Evolutionary conservation across 2,113 vertebrate genomes (phyloP).

Genomic region (Rhodinocichla rosea): DNA sequence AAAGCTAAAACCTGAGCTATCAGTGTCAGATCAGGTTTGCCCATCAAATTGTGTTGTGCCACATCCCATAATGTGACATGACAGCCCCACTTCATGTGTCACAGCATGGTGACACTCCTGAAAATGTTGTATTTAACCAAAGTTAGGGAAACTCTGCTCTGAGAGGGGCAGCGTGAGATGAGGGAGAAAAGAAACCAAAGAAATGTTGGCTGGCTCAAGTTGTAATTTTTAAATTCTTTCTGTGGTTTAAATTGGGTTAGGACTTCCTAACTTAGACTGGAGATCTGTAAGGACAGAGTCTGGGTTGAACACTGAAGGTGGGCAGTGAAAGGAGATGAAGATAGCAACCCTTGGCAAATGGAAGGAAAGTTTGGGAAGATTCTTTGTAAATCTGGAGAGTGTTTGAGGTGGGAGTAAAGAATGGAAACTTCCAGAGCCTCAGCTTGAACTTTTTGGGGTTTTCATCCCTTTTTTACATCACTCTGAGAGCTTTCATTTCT

Average conservation of each 20-base stretch:
- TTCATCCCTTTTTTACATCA: neutral
- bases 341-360: neutral
- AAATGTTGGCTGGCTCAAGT: neutral
- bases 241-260: neutral
- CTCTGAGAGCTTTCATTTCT: neutral
- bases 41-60: neutral
- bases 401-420: neutral
- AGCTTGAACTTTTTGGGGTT: neutral
- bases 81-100: neutral
- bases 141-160: neutral
- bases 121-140: fast-evolving
- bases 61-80: neutral
- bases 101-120: neutral
- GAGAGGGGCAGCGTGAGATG: neutral
- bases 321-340: neutral
- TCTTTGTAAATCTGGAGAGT: neutral
- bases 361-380: neutral
- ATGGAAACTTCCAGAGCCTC: neutral
- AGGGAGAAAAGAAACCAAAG: neutral
- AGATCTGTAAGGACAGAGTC: neutral
- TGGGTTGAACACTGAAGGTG: neutral
- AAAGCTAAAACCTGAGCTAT: neutral
- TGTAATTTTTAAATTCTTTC: neutral
- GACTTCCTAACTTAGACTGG: neutral
- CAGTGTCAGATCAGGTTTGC: neutral